Base-by-base conservation (phyloP, 2,888 invertebrate species). In the Stenotaenia linearis region DNA sequence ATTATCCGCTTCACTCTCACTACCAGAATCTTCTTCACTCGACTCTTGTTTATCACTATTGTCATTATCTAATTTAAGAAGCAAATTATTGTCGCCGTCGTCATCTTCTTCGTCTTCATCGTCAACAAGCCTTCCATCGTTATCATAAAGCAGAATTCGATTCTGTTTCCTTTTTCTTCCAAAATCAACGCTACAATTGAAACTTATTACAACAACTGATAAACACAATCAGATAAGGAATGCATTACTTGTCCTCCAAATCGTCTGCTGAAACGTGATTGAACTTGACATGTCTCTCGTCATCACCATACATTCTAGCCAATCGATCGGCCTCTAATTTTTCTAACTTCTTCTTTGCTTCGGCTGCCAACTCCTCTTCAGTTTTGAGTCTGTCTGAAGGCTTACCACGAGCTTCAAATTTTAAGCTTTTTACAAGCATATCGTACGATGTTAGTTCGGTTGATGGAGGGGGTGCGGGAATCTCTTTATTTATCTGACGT, bases 341-440 rank as follows among this genome's bases (percentile, higher is more conserved):
- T 82, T 93, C 92, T 15, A 96, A 86, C 81, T 90, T 90, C 81
- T 92, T 91, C 83, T 91, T 92, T 84, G 96, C 95, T 85, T 93
- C 92, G 82, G 90, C 91, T 0, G 92, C 92, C 75, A 93, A 87
- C 86, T 96, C 94, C 82, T 94, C 94, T 82, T 93, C 92, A 12
- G 91, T 92, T 85, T 95, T 93, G 21, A 96, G 85, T 82, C 92
- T 91, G 84, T 96, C 94, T 23, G 93, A 90, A 12, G 92, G 93
- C 90, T 78, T 84, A 74, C 84, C 86, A 81, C 84, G 85, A 6
- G 84, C 83, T 80, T 95, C 96, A 87, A 94, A 96, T 83, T 90
- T 91, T 84, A 97, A 88, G 85, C 94, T 91, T 78, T 91, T 89
- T 85, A 96, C 91, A 81, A 92, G 88, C 82, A 91, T 92, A 86